Evolutionary conservation across 1,140 invertebrate genomes (phyloP), one percentile per base, ranked within the genome.

Genomic region (Delia radicum): DNA sequence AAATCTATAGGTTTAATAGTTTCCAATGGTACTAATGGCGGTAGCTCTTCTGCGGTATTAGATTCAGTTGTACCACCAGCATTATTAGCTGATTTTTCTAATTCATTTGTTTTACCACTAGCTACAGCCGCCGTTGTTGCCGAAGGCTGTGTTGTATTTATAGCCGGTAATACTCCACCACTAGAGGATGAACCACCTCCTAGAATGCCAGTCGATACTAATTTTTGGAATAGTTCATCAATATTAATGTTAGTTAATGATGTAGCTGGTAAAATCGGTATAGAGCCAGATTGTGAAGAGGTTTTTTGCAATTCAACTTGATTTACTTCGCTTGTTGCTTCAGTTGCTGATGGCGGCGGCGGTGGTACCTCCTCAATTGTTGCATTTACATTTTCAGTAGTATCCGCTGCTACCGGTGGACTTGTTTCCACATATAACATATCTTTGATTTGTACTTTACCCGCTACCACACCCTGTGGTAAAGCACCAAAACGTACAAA

Each of bases 201-300:
- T 48, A 97, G 91, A 26, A 97, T 93, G n/a, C 95, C 96, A 26
- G 92, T 93, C 0, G 92, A 93, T 0, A 96, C 90, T 0, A 97
- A 85, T 83, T 94, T 95, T 76, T 93, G 91, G 80, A 96, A 95
- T 24, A 97, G 85, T 79, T 95, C 94, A 76, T 91, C 92, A 31
- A 96, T 92, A 82, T 96, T 93, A 0, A 95, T 84, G 69, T 90
- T 89, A 26, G 79, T 77, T 2, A 84, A 67, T 0, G 81, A 83
- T 13, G 77, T 74, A 26, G 81, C 76, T 24, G 86, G 73, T 0
- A 80, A 62, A 10, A 75, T 78, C 0, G 76, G 55, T 27, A 67
- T 73, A 0, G 77, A 67, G 10, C n/a, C n/a, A 48, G 63, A 6
- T 21, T 48, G 71, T 69, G 63, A 55, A 8, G 42, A 5, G 12